Conservation (phyloP, 2,888 invertebrate species). For the Carabus problematicus region DNA sequence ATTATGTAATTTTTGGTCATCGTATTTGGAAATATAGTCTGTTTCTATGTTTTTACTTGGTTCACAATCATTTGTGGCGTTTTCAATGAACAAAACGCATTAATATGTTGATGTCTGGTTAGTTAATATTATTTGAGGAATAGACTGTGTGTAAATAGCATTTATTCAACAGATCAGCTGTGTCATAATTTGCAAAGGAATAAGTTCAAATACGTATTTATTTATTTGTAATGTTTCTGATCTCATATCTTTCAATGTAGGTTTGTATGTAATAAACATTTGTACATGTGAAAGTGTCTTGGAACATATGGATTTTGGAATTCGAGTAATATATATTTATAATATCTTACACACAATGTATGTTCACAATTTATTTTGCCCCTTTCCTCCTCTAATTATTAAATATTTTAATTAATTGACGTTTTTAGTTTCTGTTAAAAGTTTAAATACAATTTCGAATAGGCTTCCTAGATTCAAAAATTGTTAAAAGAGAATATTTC, state of each 20-base stretch:
- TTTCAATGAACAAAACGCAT: too few relatives aligned
- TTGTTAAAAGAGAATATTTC: too few relatives aligned
- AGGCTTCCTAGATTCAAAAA: too few relatives aligned
- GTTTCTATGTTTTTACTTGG: too few relatives aligned
- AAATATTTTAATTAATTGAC: not conserved
- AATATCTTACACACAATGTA: slow-evolving; percentile 4
- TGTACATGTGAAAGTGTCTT: slow-evolving; percentile 42
- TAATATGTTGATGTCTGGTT: too few relatives aligned
- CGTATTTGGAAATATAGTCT: too few relatives aligned
- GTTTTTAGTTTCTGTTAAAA: not conserved
- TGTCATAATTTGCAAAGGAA: slow-evolving; percentile 8
- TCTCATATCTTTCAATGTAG: slow-evolving; percentile 39
- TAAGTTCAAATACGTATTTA: slow-evolving; percentile 18
- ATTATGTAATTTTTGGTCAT: too few relatives aligned
- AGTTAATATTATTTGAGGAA: slow-evolving; percentile 30
- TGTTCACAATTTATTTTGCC: not conserved
- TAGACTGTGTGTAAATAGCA: slow-evolving; percentile 34
- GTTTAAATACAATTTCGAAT: too few relatives aligned
- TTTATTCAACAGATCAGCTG: slow-evolving; percentile 26
- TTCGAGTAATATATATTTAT: slow-evolving; percentile 34
- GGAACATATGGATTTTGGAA: slow-evolving; percentile 36
- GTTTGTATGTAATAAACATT: slow-evolving; percentile 37
- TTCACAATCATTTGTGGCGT: too few relatives aligned
- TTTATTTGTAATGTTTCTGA: slow-evolving; percentile 30
- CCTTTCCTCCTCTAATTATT: slow-evolving; percentile 2